These are phyloP conservation scores for Calephelis perditalis DNA, from an alignment of 2,888 invertebrate species.

Conservation along the genomic window DNA sequence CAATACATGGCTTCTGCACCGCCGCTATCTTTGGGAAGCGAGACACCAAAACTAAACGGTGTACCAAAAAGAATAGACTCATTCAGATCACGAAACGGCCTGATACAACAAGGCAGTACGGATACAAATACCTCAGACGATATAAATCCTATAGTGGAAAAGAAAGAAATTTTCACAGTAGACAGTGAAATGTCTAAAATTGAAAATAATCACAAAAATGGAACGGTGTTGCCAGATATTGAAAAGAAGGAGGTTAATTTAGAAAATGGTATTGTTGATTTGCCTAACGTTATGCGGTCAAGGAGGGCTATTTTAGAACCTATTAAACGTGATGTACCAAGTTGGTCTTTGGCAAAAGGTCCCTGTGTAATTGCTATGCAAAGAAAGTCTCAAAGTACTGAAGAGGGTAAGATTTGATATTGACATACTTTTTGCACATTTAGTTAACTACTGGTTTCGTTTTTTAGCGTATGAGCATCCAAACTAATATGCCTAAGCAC, in stretches of 20 bases:
- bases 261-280: constrained; percentile 36
- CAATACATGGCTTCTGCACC: constrained; percentile 72
- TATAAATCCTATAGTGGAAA: constrained; percentile 51
- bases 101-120: constrained; percentile 55
- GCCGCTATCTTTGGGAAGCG: constrained; percentile 51
- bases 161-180: constrained; percentile 57
- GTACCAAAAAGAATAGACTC: constrained; percentile 45
- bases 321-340: constrained; percentile 54
- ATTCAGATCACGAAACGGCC: constrained; percentile 41
- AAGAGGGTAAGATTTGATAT: constrained; percentile 33
- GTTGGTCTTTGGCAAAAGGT: constrained; percentile 69
- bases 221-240: constrained; percentile 39
- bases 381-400: constrained; percentile 38
- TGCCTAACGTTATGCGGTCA: constrained; percentile 54
- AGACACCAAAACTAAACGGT: constrained; percentile 50
- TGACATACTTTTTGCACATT: no score
- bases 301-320: constrained; percentile 66
- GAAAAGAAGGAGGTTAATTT: constrained; percentile 30
- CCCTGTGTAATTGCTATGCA: constrained; percentile 61
- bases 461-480: no score
- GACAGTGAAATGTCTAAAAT: constrained; percentile 58
- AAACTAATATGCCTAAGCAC: no score
- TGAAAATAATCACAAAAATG: constrained; percentile 34
- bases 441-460: no score
- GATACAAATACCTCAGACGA: constrained; percentile 66